Percentiles rank a stretch among this genome's conserved stretches.
These are phyloP conservation scores for Onychomys torridus DNA, from an alignment of 2,797 vertebrate species.

Conservation along the genomic window DNA sequence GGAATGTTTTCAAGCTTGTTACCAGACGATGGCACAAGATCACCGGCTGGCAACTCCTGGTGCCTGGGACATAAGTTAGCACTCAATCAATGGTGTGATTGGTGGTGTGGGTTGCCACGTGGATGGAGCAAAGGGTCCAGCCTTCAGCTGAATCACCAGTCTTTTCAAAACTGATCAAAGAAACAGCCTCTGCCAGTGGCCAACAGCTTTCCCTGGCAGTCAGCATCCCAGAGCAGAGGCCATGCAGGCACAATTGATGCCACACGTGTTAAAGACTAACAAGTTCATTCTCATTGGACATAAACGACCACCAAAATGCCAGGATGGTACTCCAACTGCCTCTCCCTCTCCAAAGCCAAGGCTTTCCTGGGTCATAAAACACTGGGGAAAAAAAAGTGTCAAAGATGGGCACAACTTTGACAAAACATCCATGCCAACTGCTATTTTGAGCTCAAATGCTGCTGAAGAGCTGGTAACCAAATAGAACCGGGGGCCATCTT, in stretches of 20 bases:
- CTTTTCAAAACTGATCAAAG: slow-evolving; percentile 29
- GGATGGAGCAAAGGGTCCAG: neutral
- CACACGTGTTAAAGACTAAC: neutral
- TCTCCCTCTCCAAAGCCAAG: neutral
- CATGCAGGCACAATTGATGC: neutral
- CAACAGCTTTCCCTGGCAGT: slow-evolving; percentile 13
- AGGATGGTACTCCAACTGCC: neutral
- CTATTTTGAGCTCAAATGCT: neutral
- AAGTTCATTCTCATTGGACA: neutral
- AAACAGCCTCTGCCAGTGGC: neutral
- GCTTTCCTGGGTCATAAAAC: slow-evolving; percentile 24
- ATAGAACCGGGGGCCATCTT: neutral
- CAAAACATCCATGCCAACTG: neutral
- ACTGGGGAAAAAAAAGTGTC: neutral
- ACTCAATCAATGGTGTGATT: neutral
- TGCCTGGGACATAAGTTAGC: neutral
- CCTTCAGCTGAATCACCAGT: neutral
- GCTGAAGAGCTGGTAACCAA: neutral
- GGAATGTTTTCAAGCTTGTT: neutral
- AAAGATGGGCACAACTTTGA: neutral
- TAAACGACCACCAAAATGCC: neutral
- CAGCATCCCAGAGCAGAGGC: slow-evolving; percentile 7
- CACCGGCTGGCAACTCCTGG: neutral
- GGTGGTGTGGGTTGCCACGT: accelerated
- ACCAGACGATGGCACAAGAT: neutral